phyloP scores from a whole-genome alignment of 2,113 vertebrate genomes.

The Seriola aureovittata region DNA sequence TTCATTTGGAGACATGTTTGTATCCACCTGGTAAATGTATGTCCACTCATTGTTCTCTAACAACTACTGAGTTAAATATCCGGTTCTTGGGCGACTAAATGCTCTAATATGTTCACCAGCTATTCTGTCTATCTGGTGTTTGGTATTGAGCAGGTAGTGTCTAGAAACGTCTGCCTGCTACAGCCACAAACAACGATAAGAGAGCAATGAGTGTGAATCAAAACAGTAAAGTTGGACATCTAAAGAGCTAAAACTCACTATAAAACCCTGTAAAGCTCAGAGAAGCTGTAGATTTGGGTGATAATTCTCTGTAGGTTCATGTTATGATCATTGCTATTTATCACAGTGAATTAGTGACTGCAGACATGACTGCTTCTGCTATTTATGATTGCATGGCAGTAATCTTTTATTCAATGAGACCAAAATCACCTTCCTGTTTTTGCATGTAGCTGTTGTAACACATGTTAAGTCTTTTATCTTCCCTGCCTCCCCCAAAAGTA shows the following conservation, averaged over 20 bases:
- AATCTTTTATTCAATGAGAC: too few relatives aligned
- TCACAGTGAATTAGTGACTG: too few relatives aligned
- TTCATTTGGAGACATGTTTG: neutral
- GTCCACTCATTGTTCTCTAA: neutral
- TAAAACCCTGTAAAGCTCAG: neutral
- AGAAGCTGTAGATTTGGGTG: neutral
- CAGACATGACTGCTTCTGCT: too few relatives aligned
- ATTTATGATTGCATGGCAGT: too few relatives aligned
- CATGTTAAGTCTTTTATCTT: too few relatives aligned
- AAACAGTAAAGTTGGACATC: neutral
- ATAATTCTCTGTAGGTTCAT: too few relatives aligned
- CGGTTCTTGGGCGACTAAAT: neutral
- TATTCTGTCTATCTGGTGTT: neutral
- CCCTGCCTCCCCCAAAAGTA: too few relatives aligned
- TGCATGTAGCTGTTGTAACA: too few relatives aligned
- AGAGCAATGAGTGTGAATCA: neutral
- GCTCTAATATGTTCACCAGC: neutral
- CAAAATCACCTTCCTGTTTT: too few relatives aligned
- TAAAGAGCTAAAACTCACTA: neutral
- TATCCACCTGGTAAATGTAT: neutral
- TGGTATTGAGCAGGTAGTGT: neutral
- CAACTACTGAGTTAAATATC: neutral
- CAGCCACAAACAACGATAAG: neutral
- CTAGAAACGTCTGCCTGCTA: neutral
- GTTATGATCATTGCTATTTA: too few relatives aligned